Percentiles rank a stretch among this genome's conserved stretches.
Conservation (phyloP, 2,888 invertebrate genomes). For the Drosophila kanekoi region DNA sequence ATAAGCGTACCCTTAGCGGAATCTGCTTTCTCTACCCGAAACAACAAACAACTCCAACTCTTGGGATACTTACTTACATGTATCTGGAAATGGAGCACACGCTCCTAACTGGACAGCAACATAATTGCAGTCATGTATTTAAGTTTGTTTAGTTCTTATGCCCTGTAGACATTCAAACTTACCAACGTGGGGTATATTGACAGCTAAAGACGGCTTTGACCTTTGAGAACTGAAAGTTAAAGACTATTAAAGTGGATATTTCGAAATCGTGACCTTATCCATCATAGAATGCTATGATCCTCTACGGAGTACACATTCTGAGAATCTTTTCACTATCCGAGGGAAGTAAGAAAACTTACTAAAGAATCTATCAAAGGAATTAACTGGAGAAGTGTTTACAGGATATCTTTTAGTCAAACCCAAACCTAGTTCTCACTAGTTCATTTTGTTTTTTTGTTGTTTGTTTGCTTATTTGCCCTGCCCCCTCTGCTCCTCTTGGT, state of each 20-base stretch:
- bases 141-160: slow-evolving; percentile 44
- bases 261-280: no score
- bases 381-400: background rate
- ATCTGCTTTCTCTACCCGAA: slow-evolving; percentile 54
- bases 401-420: background rate
- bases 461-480: slow-evolving; percentile 13
- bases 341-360: no score
- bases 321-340: no score
- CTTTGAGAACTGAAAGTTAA: background rate
- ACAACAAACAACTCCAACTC: slow-evolving; percentile 3
- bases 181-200: background rate
- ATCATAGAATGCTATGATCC: no score
- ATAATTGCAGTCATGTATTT: slow-evolving; percentile 54
- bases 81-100: slow-evolving; percentile 51
- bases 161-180: slow-evolving; percentile 8
- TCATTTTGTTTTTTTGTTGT: slow-evolving; percentile 20
- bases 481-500: background rate
- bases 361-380: background rate
- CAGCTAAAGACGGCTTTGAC: no score
- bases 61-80: slow-evolving; percentile 30
- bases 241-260: no score
- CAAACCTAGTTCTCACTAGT: background rate
- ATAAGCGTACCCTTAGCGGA: slow-evolving; percentile 58
- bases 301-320: background rate
- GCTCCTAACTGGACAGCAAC: slow-evolving; percentile 32